Conservation (phyloP, 2,113 vertebrate genomes). For the Leiothrix lutea region DNA sequence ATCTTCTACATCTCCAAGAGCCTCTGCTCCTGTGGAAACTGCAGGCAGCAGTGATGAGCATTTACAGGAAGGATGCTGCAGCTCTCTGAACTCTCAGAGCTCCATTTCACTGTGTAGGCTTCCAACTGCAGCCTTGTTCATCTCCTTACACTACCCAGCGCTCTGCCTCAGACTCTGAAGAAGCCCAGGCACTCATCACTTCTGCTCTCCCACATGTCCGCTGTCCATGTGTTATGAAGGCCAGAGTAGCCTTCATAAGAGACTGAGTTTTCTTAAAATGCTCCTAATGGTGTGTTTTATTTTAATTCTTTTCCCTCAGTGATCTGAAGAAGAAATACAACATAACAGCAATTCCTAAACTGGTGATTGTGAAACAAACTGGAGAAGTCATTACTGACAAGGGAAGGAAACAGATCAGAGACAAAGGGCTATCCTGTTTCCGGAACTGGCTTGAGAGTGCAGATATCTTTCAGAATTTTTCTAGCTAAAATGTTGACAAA, state of each 20-base stretch:
- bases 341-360: constrained; percentile 88
- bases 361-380: constrained; percentile 94
- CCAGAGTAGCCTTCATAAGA: background rate
- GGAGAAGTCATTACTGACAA: constrained; percentile 94
- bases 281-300: background rate
- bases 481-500: constrained; percentile 56
- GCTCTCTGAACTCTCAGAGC: background rate
- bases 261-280: background rate
- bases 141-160: background rate
- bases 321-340: constrained; percentile 90
- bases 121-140: background rate
- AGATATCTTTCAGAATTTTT: constrained; percentile 94
- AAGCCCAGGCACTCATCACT: background rate
- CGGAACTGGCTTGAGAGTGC: constrained; percentile 86
- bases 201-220: background rate
- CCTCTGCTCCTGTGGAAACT: background rate
- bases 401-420: constrained; percentile 92
- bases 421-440: constrained; percentile 88
- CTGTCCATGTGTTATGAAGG: no score
- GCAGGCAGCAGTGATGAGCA: background rate
- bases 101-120: background rate
- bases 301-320: constrained; percentile 65
- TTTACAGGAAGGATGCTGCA: background rate
- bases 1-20: background rate
- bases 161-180: background rate